Percentiles rank a stretch among this genome's conserved stretches.
Conservation (phyloP, 2,797 vertebrate genomes). For the Poeciliopsis infans region DNA sequence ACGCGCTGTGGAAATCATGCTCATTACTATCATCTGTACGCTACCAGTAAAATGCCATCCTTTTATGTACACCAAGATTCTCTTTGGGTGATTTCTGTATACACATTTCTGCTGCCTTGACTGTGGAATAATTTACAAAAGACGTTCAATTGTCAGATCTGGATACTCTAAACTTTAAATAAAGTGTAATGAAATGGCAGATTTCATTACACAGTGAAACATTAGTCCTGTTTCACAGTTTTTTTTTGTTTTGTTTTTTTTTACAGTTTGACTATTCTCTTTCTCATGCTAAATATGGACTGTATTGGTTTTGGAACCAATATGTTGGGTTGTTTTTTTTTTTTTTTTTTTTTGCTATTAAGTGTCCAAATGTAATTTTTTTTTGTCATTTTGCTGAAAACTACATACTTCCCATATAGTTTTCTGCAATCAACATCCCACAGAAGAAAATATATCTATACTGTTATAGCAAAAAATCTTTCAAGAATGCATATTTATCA, state of each 20-base stretch:
- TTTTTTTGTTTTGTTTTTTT: background rate
- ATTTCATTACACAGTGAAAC: background rate
- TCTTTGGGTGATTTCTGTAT: background rate
- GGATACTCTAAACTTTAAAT: background rate
- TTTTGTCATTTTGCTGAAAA: background rate
- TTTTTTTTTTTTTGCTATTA: no score
- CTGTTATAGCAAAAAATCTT: background rate
- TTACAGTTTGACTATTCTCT: background rate
- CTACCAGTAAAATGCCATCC: background rate
- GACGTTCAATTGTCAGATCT: background rate
- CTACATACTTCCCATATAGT: background rate
- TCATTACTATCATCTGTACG: background rate
- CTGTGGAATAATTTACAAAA: background rate
- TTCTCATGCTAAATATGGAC: background rate
- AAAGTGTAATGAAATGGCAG: background rate
- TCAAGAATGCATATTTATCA: background rate
- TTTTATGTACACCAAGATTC: background rate
- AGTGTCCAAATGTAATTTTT: background rate
- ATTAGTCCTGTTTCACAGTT: background rate
- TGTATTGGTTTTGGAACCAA: no score
- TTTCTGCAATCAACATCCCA: background rate
- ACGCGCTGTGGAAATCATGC: background rate
- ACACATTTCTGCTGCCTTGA: background rate
- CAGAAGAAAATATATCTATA: background rate
- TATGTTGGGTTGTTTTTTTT: no score